These are phyloP conservation scores for Eretmochelys imbricata DNA, from an alignment of 2,113 vertebrate species.

Conservation along the genomic window DNA sequence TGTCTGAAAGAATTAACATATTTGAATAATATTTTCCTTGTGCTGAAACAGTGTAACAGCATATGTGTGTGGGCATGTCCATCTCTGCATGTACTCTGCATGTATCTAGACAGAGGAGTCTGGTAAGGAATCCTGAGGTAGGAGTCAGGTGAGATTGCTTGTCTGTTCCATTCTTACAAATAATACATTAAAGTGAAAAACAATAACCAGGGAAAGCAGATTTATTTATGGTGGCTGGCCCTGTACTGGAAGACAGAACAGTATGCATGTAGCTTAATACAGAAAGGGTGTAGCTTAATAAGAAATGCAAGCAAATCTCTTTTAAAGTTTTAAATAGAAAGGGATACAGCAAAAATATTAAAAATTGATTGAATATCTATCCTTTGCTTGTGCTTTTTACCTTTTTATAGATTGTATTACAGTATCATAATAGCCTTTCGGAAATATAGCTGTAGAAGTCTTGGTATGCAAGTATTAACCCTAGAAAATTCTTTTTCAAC, in stretches of 20 bases:
- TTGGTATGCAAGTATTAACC: not conserved
- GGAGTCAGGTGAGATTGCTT: not conserved
- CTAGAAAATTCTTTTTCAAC: not conserved
- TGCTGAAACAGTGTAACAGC: not conserved
- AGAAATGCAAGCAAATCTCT: not conserved
- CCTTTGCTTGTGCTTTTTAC: accelerated
- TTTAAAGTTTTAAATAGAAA: not conserved
- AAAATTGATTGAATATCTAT: not conserved
- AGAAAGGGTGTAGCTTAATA: not conserved
- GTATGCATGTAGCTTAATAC: not conserved
- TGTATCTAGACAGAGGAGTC: not conserved
- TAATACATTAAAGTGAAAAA: not conserved
- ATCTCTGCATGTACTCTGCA: not conserved
- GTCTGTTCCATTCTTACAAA: not conserved
- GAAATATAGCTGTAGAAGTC: not conserved
- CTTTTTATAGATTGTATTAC: not conserved
- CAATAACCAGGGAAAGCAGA: not conserved
- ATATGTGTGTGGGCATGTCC: not conserved
- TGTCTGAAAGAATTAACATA: not conserved
- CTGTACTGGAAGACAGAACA: not conserved
- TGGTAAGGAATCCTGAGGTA: not conserved
- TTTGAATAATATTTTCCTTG: not conserved
- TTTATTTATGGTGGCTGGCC: not conserved
- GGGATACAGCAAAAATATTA: not conserved
- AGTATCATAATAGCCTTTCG: not conserved